Base-by-base conservation (phyloP, 2,797 vertebrate genomes). In the Knipowitschia caucasica region DNA sequence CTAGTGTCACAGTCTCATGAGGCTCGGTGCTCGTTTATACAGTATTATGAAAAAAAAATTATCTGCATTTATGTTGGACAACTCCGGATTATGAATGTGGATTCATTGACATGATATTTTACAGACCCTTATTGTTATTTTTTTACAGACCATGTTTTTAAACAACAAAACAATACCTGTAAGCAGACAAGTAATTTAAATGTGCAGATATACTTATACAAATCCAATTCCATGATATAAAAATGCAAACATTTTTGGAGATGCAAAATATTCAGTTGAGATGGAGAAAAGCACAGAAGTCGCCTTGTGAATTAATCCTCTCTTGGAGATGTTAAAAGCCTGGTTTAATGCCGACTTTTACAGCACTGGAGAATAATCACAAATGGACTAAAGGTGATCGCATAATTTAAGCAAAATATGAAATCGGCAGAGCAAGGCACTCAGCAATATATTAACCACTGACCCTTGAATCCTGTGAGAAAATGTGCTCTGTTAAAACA, bases 321-420 rank as follows among this genome's bases (percentile, higher is more conserved):
- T 53, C 34, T 43, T 49, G n/a, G 29, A 50, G 47, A 34, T n/a
- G 7, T 34, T 60, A 18, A 62, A 56, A 59, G 47, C 27, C 51
- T 36, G 11, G 45, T 52, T 50, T 50, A 35, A 50, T 50, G 38
- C 54, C 44, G 27, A 18, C 3, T 56, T 68, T 75, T 57, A 57
- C 54, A 20, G 38, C 34, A 30, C 23, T 26, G 57, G 46, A 49
- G 50, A 59, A 36, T 62, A 59, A 66, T 67, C 65, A 67, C 17
- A 17, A 61, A 71, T 65, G 36, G 65, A 65, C 60, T 67, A 65
- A 60, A 66, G 46, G 53, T 42, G 47, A 52, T 63, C 17, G 20
- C 31, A 50, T 59, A 4, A 65, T 69, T 71, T 27, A 71, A 30
- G 56, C 53, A 18, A 42, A 31, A 26, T 52, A 57, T 34, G 2